phyloP scores from a whole-genome alignment of 2,797 vertebrate genomes.

The Coregonus suidteri region DNA sequence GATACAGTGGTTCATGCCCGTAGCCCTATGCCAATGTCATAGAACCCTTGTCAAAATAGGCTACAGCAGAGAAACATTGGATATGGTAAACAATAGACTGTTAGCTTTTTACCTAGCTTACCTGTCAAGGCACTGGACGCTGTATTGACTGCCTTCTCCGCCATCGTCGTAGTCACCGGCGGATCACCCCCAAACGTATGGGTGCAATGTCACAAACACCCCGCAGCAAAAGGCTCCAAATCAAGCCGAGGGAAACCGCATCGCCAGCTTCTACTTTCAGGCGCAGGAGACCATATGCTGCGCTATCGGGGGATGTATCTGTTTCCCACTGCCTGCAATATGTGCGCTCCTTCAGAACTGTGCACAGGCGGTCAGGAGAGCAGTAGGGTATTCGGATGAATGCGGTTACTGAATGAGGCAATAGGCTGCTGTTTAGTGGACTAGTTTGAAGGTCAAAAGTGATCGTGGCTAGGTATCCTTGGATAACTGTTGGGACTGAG shows the following conservation, averaged over 20 bases:
- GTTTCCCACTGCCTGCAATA: conserved; percentile 32
- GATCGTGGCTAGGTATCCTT: not conserved
- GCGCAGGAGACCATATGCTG: conserved; percentile 9
- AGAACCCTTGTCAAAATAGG: not conserved
- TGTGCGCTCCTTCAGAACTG: not conserved
- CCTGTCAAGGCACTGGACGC: conserved; percentile 61
- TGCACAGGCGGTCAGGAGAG: not conserved
- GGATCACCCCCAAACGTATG: conserved; percentile 14
- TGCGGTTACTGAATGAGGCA: not conserved
- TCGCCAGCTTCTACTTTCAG: conserved; percentile 22
- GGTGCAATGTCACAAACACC: conserved; percentile 44
- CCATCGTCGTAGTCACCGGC: conserved; percentile 58
- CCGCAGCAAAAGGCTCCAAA: conserved; percentile 23
- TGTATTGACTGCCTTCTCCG: conserved; percentile 57
- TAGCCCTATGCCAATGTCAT: not conserved
- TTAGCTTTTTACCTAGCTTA: conserved; percentile 36
- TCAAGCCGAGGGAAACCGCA: conserved; percentile 35
- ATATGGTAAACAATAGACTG: not conserved
- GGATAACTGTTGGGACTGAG: not conserved
- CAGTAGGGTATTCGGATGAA: not conserved
- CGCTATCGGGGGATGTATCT: conserved; percentile 12
- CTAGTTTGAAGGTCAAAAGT: conserved; percentile 9
- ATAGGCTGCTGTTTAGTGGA: not conserved
- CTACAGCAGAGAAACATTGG: not conserved
- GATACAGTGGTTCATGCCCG: not conserved